Evolutionary conservation across 2,888 invertebrate species (phyloP).

Genomic region (Netelia melanura): DNA sequence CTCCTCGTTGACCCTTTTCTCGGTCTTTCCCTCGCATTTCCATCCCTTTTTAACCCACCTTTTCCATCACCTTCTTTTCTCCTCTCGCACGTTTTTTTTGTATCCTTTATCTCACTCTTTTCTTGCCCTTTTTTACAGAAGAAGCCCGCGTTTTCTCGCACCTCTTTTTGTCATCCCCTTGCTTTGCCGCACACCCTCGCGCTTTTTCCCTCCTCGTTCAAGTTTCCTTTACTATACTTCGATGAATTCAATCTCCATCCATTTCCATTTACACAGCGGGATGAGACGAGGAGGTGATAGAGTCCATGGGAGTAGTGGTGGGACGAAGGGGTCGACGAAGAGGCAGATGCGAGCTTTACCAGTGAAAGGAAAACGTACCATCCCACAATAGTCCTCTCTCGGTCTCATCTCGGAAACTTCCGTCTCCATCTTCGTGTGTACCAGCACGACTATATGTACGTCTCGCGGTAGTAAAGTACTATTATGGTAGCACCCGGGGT

Average conservation of each 20-base stretch:
- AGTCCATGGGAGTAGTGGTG: constrained; percentile 50
- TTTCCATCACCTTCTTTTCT: constrained; percentile 1
- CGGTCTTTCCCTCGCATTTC: constrained; percentile 56
- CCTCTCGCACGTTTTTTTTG: neutral
- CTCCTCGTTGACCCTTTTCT: constrained; percentile 67
- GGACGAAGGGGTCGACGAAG: constrained; percentile 28
- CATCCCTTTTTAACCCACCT: constrained; percentile 31
- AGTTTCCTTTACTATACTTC: constrained; percentile 58
- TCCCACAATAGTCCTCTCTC: constrained; percentile 48
- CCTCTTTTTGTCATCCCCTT: constrained; percentile 47
- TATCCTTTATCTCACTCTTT: constrained; percentile 45
- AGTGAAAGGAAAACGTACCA: constrained; percentile 49
- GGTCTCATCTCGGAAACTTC: constrained; percentile 47
- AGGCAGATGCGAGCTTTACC: constrained; percentile 29
- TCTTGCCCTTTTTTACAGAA: constrained; percentile 23
- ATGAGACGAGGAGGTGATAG: constrained; percentile 67
- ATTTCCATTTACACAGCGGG: constrained; percentile 73
- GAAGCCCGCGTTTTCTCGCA: constrained; percentile 33
- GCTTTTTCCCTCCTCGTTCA: constrained; percentile 22
- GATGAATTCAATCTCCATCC: constrained; percentile 74
- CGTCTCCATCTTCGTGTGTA: constrained; percentile 25
- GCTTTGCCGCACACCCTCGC: neutral
- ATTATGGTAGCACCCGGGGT: constrained; percentile 29
- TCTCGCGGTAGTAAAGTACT: constrained; percentile 21
- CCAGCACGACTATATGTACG: constrained; percentile 18